Percentiles rank a stretch among this genome's conserved stretches.
Evolutionary conservation across 2,797 vertebrate genomes (phyloP).

Genomic region (Garrulus glandarius): DNA sequence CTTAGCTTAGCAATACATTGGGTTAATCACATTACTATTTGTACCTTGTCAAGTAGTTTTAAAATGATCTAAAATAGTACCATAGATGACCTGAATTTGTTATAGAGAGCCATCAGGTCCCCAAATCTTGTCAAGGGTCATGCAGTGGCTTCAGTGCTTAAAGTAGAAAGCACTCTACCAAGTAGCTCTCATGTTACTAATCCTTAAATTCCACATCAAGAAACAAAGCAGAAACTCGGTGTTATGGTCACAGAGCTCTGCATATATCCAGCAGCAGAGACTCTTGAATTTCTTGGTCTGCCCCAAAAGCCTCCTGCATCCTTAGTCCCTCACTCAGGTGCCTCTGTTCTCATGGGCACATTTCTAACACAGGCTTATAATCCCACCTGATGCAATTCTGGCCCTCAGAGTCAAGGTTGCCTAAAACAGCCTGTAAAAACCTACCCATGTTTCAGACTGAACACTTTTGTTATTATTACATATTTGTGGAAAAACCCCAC

Average conservation of each 20-base stretch:
- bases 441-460: neutral
- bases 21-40: neutral
- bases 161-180: neutral
- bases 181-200: neutral
- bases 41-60: neutral
- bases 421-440: neutral
- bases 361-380: neutral
- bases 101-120: neutral
- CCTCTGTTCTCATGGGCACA: neutral
- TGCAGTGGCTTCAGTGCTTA: neutral
- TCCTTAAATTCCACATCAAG: neutral
- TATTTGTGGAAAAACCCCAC: neutral
- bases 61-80: neutral
- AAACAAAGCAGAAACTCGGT: neutral
- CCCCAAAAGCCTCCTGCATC: neutral
- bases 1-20: neutral
- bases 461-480: neutral
- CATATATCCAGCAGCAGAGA: neutral
- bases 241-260: neutral
- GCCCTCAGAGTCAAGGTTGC: neutral
- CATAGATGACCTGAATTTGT: neutral
- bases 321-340: neutral
- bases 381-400: neutral
- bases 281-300: neutral
- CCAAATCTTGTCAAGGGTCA: neutral